Evolutionary conservation across 2,797 vertebrate genomes (phyloP).

Genomic region (Halcyon badia): DNA sequence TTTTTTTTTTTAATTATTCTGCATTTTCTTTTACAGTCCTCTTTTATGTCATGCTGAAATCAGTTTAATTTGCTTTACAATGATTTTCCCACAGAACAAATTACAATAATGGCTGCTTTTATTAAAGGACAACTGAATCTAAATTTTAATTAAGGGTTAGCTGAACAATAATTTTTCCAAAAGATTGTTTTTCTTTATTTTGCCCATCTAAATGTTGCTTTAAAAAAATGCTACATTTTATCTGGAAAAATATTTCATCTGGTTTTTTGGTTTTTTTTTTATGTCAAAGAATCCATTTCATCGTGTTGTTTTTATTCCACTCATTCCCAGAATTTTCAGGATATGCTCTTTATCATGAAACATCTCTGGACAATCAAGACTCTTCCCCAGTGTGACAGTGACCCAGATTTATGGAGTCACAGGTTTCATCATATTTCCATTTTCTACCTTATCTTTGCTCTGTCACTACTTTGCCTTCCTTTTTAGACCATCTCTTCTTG

Average conservation of each 20-base stretch:
- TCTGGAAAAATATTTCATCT: background rate
- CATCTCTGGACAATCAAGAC: slow-evolving; percentile 16
- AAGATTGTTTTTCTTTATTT: slow-evolving; percentile 32
- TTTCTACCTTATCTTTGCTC: slow-evolving; percentile 6
- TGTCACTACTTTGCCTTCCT: slow-evolving; percentile 34
- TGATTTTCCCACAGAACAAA: slow-evolving; percentile 56
- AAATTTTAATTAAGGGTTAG: slow-evolving; percentile 89
- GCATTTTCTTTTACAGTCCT: slow-evolving; percentile 55
- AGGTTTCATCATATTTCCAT: slow-evolving; percentile 20
- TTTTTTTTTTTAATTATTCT: slow-evolving; percentile 70
- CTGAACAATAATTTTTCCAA: slow-evolving; percentile 74
- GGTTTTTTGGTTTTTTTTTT: background rate
- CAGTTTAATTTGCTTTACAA: slow-evolving; percentile 78
- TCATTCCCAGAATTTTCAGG: slow-evolving; percentile 31
- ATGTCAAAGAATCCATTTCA: slow-evolving; percentile 5
- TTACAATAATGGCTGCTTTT: slow-evolving; percentile 74
- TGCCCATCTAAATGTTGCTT: slow-evolving; percentile 12
- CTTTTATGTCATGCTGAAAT: slow-evolving; percentile 58
- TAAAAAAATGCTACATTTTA: background rate
- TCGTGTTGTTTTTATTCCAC: slow-evolving; percentile 9
- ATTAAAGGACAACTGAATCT: slow-evolving; percentile 87
- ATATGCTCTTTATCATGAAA: slow-evolving; percentile 32
- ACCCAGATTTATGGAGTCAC: slow-evolving; percentile 11
- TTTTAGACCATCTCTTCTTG: slow-evolving; percentile 57
- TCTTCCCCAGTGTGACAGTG: background rate